A percentile compares a stretch with the other conserved stretches of the same genome.
phyloP scores from a whole-genome alignment of 2,113 vertebrate species.

The Hemibagrus wyckioides region DNA sequence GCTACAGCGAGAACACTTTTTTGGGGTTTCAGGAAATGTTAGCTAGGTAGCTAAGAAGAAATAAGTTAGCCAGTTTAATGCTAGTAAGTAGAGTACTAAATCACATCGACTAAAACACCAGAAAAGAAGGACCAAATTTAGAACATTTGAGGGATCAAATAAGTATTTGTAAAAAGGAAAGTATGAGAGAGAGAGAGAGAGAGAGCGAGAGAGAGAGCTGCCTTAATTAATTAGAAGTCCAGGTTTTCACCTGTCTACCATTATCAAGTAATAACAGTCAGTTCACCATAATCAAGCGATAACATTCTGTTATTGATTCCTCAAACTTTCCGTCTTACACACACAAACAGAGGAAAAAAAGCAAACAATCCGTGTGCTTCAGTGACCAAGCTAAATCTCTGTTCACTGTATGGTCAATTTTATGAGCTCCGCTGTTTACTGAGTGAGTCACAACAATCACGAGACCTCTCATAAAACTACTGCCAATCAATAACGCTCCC shows the following conservation, averaged over 20 bases:
- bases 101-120: not conserved
- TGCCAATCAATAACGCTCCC: constrained; percentile 46
- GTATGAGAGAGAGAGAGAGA: not conserved
- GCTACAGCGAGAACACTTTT: not conserved
- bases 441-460: constrained; percentile 42
- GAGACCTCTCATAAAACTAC: constrained; percentile 53
- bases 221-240: not conserved
- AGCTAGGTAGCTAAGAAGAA: not conserved
- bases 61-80: not conserved
- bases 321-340: constrained; percentile 28
- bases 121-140: not conserved
- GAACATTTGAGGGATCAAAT: not conserved
- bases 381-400: constrained; percentile 28
- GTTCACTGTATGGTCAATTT: constrained; percentile 42
- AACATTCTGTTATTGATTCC: constrained; percentile 26
- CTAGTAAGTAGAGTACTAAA: not conserved
- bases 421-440: constrained; percentile 45
- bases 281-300: not conserved
- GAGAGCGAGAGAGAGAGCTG: not conserved
- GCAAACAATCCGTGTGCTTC: constrained; percentile 41
- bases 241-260: not conserved
- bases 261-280: constrained; percentile 7
- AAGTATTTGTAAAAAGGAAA: not conserved
- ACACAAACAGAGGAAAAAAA: constrained; percentile 20
- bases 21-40: not conserved